Conservation (phyloP, 2,888 invertebrate genomes). For the Ophion ventricosus region DNA sequence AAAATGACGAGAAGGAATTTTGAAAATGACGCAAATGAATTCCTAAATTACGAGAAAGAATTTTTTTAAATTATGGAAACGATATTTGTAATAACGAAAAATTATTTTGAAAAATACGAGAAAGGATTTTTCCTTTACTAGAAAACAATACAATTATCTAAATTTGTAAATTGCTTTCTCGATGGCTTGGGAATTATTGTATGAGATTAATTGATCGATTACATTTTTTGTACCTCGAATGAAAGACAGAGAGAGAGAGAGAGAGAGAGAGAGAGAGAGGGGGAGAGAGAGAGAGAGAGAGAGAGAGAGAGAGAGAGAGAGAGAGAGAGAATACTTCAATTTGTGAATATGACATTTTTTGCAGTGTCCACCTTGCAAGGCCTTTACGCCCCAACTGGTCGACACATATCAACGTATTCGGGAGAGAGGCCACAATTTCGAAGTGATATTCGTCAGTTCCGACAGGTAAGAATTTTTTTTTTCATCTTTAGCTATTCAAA, state of each 20-base stretch:
- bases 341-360: slow-evolving; percentile 65
- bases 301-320: too few relatives aligned
- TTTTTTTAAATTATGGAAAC: neutral
- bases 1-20: neutral
- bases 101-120: neutral
- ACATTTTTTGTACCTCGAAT: neutral
- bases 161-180: too few relatives aligned
- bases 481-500: neutral
- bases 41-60: neutral
- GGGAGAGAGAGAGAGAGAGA: neutral
- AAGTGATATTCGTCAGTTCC: slow-evolving; percentile 93
- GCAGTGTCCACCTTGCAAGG: slow-evolving; percentile 94
- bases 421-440: slow-evolving; percentile 89
- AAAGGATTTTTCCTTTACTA: neutral
- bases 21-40: too few relatives aligned
- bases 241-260: too few relatives aligned
- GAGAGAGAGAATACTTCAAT: neutral
- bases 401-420: slow-evolving; percentile 90
- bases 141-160: too few relatives aligned
- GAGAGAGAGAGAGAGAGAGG: too few relatives aligned
- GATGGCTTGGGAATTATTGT: neutral
- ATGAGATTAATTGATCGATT: neutral
- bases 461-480: slow-evolving; percentile 87
- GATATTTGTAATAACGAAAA: neutral
- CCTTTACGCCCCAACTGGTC: slow-evolving; percentile 91